Conservation (phyloP, 2,888 invertebrate genomes). For the Dasypolia templi region DNA sequence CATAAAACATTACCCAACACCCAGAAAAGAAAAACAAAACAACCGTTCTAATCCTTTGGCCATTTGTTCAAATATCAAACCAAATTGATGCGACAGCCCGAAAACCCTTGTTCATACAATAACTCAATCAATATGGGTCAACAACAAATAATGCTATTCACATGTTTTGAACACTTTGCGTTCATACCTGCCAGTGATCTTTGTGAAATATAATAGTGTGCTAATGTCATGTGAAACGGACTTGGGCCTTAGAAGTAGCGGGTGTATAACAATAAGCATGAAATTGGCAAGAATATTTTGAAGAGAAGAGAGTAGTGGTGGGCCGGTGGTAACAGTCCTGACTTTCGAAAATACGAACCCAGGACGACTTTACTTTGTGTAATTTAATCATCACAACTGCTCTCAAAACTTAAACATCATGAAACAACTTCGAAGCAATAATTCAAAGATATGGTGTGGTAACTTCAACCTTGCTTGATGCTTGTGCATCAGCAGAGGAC, state of each 20-base stretch:
- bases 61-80: conserved; percentile 16
- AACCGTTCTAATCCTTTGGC: conserved; percentile 1
- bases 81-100: conserved; percentile 19
- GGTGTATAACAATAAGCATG: neutral
- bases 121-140: conserved; percentile 49
- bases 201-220: conserved; percentile 25
- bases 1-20: neutral
- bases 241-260: conserved; percentile 17
- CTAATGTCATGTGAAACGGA: conserved; percentile 37
- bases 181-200: conserved; percentile 34
- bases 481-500: too few relatives aligned
- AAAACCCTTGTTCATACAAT: conserved; percentile 16
- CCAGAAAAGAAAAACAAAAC: neutral
- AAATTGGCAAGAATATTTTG: neutral
- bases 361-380: neutral
- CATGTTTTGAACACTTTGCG: conserved; percentile 41
- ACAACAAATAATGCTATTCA: conserved; percentile 24
- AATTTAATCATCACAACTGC: neutral
- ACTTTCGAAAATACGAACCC: neutral
- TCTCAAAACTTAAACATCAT: neutral
- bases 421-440: neutral
- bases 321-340: neutral
- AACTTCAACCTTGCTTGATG: too few relatives aligned
- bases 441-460: neutral
- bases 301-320: too few relatives aligned